Base-by-base conservation (phyloP, 1,140 invertebrate species). In the Apis florea region DNA sequence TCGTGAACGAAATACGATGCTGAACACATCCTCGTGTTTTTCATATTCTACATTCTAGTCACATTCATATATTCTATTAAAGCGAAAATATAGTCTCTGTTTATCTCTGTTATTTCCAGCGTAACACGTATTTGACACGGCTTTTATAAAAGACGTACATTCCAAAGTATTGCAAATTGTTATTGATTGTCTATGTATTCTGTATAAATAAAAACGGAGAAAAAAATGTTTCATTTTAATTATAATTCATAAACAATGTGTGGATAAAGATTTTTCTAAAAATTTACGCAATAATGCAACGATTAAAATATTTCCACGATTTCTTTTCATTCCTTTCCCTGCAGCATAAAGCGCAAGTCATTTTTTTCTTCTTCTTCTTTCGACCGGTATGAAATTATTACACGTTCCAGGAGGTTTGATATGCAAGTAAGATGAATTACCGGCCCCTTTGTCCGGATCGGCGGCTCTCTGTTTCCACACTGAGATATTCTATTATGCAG, bases 361-460 rank as follows among this genome's bases (percentile, higher is more conserved):
- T 17, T 77, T 68, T 58, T 59, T 54, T 53, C 15, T 1, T 53
- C 24, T 24, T 13, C 51, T 12, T 13, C 13, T 67, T 51, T 24
- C 72, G 31, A 51, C 40, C 15, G 17, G 40, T 59, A 69, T 68
- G 54, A 59, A 78, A 69, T 78, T 70, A 70, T 51, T 59, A 69
- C 76, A 12, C 66, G 58, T 31, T 49, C 47, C 77, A 53, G 58
- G 47, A 31, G 19, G 40, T 49, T 61, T 81, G 71, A 81, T 81
- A 67, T 81, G 79, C 79, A 75, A 81, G 71, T 81, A 81, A 81
- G 71, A 81, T 75, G 71, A 81, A 81, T 75, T 75, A 75, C 79
- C 61, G 66, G 24, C 9, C 63, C n/a, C 63, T 74, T 74, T 75
- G 79, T 75, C 47, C 79, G 31, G 69, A n/a, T 70, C 58, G 58